A percentile compares a stretch with the other conserved stretches of the same genome.
These are phyloP conservation scores for Drosophila algonquin DNA, from an alignment of 2,888 invertebrate genomes.

Conservation along the genomic window DNA sequence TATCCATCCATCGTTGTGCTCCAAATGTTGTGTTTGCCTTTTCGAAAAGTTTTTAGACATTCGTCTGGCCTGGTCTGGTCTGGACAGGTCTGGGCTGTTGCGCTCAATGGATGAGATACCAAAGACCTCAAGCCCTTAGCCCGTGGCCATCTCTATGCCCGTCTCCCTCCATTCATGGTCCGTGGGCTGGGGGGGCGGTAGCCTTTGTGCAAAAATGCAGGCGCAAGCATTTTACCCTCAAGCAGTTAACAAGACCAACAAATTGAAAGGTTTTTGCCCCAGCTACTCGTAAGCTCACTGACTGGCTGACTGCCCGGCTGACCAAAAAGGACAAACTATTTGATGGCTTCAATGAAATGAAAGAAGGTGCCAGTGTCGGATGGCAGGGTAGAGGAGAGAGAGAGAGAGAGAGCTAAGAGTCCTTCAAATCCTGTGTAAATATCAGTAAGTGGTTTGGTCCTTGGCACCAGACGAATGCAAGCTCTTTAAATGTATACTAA, in stretches of 20 bases:
- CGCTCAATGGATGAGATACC: neutral
- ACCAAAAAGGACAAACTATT: constrained; percentile 43
- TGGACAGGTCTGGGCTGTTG: neutral
- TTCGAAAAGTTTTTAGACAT: neutral
- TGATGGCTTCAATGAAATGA: constrained; percentile 39
- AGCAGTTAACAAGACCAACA: constrained; percentile 38
- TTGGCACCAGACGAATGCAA: constrained; percentile 24
- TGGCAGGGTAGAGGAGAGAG: neutral
- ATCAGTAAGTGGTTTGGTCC: constrained; percentile 26
- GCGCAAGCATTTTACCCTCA: constrained; percentile 28
- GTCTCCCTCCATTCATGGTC: neutral
- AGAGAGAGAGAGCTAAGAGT: neutral
- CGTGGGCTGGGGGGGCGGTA: neutral
- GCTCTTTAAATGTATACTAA: constrained; percentile 32
- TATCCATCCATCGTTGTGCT: neutral
- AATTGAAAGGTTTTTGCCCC: constrained; percentile 35
- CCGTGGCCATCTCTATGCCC: neutral
- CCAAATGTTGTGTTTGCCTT: neutral
- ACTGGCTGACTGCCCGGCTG: neutral
- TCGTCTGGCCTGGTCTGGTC: neutral
- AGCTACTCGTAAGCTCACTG: neutral
- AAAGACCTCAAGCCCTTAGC: neutral
- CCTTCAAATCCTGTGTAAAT: constrained; percentile 19
- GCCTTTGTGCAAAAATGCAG: constrained; percentile 15
- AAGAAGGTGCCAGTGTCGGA: constrained; percentile 10